A percentile compares a stretch with the other conserved stretches of the same genome.
phyloP scores from a whole-genome alignment of 2,888 invertebrate species.

The Teleiodes luculella region DNA sequence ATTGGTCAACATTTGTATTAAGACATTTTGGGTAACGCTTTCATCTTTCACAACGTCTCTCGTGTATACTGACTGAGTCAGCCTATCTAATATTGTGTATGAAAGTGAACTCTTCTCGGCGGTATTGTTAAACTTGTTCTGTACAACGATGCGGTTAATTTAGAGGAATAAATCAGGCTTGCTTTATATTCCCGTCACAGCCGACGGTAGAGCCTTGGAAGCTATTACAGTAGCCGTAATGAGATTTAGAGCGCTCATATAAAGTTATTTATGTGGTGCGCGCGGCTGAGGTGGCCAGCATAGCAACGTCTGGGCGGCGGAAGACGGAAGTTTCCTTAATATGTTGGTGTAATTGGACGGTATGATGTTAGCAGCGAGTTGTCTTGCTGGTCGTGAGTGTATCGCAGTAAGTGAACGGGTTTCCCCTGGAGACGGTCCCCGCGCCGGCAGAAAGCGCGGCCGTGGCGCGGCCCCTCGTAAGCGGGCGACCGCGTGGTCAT shows the following conservation, averaged over 20 bases:
- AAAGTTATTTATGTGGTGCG: constrained; percentile 70
- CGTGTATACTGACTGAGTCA: constrained; percentile 16
- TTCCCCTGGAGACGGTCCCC: not conserved
- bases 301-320: constrained; percentile 26
- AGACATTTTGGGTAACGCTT: constrained; percentile 31
- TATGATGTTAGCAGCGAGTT: not conserved
- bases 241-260: constrained; percentile 75
- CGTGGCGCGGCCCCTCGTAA: constrained; percentile 19
- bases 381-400: not conserved
- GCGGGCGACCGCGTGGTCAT: constrained; percentile 26
- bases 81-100: constrained; percentile 14
- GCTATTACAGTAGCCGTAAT: constrained; percentile 71
- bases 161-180: constrained; percentile 64
- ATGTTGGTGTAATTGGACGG: not conserved
- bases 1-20: constrained; percentile 40
- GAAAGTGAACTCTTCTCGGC: constrained; percentile 24
- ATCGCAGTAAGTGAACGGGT: not conserved
- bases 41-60: too few relatives aligned
- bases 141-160: constrained; percentile 55
- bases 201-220: constrained; percentile 65
- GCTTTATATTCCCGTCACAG: constrained; percentile 73
- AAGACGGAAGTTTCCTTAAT: not conserved
- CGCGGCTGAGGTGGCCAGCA: constrained; percentile 40
- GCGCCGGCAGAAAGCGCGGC: constrained; percentile 17
- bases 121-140: constrained; percentile 33